Percentiles rank a stretch among this genome's conserved stretches.
phyloP scores from a whole-genome alignment of 2,797 vertebrate species.

The Perodicticus potto region DNA sequence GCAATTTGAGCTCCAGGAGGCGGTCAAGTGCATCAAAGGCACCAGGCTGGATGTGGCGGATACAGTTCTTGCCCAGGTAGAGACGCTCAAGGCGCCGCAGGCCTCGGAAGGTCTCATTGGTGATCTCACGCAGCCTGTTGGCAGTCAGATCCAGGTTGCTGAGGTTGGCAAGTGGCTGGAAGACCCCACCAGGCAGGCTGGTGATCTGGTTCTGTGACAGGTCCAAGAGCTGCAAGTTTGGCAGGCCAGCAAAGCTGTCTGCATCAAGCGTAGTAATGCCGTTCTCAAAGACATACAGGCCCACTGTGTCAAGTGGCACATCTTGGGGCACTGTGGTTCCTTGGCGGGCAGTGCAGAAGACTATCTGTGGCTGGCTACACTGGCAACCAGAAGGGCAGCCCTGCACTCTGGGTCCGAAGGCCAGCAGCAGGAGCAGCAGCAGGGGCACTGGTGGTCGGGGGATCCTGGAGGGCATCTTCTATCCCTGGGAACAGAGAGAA shows the following conservation, averaged over 20 bases:
- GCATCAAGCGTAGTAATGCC: constrained; percentile 90
- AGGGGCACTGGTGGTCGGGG: constrained; percentile 72
- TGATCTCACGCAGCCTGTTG: constrained; percentile 94
- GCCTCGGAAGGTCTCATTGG: constrained; percentile 94
- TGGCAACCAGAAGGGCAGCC: constrained; percentile 92
- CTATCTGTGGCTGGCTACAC: constrained; percentile 86
- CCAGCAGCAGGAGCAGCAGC: constrained; percentile 88
- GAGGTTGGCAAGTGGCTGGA: constrained; percentile 92
- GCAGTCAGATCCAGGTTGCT: constrained; percentile 96
- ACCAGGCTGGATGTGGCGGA: constrained; percentile 93
- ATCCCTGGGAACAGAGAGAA: constrained; percentile 77
- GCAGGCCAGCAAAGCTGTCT: constrained; percentile 92
- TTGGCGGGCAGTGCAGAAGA: constrained; percentile 92
- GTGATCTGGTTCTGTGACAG: constrained; percentile 95
- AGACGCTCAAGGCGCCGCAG: constrained; percentile 94
- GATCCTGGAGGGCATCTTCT: constrained; percentile 83
- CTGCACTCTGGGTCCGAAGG: constrained; percentile 71
- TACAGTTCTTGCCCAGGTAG: constrained; percentile 94
- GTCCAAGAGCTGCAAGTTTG: constrained; percentile 92
- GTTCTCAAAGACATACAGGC: constrained; percentile 94
- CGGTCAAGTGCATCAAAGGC: constrained; percentile 93
- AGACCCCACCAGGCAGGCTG: constrained; percentile 92
- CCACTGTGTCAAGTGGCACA: constrained; percentile 89
- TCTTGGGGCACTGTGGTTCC: constrained; percentile 89
- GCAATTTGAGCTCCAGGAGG: constrained; percentile 96